Percentiles rank a stretch among this genome's conserved stretches.
phyloP scores from a whole-genome alignment of 2,797 vertebrate species.

The Dendrocincla fuliginosa region DNA sequence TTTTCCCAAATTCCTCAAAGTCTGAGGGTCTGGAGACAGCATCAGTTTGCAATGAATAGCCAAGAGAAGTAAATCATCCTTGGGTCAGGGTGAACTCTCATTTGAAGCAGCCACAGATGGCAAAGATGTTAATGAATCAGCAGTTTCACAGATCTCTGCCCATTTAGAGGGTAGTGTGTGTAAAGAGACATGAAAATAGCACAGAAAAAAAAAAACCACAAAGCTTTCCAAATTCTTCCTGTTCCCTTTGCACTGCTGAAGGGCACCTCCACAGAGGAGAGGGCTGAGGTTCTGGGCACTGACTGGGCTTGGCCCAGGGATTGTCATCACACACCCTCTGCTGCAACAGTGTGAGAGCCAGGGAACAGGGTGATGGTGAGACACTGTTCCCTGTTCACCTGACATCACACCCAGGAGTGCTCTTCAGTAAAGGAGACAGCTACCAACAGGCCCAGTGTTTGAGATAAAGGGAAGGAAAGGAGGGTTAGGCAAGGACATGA shows the following conservation, averaged over 20 bases:
- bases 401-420: background rate
- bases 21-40: conserved; percentile 17
- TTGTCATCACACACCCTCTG: background rate
- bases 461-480: background rate
- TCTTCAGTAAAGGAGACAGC: background rate
- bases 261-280: background rate
- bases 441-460: background rate
- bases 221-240: background rate
- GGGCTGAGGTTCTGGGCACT: background rate
- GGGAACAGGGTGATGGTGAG: background rate
- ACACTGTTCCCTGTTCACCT: background rate
- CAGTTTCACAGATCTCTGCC: conserved; percentile 11
- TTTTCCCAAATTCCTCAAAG: conserved; percentile 9
- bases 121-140: conserved; percentile 10
- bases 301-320: background rate
- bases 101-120: conserved; percentile 36
- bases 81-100: background rate
- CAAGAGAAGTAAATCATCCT: conserved; percentile 50
- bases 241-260: background rate
- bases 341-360: background rate
- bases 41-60: background rate
- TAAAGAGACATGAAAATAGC: background rate
- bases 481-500: background rate
- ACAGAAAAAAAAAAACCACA: background rate
- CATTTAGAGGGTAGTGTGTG: background rate